Conservation (phyloP, 1,140 invertebrate species). For the Gonatopus flavifemur region DNA sequence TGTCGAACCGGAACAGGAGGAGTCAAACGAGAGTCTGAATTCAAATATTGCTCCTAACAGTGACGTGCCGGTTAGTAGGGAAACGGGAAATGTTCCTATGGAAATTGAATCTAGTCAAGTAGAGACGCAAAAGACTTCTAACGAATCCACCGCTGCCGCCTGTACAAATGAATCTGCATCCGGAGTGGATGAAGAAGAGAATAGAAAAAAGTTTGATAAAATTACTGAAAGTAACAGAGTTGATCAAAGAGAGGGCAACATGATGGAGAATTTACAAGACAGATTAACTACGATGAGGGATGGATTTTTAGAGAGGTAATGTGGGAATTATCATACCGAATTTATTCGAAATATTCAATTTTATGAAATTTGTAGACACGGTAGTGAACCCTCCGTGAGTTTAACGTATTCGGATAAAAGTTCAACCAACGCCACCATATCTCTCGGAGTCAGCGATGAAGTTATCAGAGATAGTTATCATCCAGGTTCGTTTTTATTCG, state of each 20-base stretch:
- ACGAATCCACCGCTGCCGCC: slow-evolving; percentile 21
- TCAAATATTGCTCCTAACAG: too few relatives aligned
- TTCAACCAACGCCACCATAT: slow-evolving; percentile 58
- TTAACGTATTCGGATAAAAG: slow-evolving; percentile 60
- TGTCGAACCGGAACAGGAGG: not conserved
- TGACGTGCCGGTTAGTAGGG: too few relatives aligned
- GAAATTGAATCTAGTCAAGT: slow-evolving; percentile 50
- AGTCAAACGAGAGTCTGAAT: too few relatives aligned
- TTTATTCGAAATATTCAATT: not conserved
- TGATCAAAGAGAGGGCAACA: slow-evolving; percentile 33
- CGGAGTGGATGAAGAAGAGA: slow-evolving; percentile 25
- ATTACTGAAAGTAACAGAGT: slow-evolving; percentile 13
- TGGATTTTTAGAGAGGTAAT: slow-evolving; percentile 41
- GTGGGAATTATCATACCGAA: not conserved
- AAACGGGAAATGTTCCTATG: slow-evolving; percentile 37
- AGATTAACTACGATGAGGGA: slow-evolving; percentile 58
- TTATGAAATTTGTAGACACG: slow-evolving; percentile 57
- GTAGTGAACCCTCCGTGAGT: slow-evolving; percentile 63
- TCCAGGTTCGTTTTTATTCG: slow-evolving; percentile 32
- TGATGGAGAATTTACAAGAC: slow-evolving; percentile 56
- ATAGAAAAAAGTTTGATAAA: too few relatives aligned
- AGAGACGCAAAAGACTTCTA: slow-evolving; percentile 35
- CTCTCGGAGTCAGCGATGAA: slow-evolving; percentile 58
- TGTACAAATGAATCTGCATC: slow-evolving; percentile 25
- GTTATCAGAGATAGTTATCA: slow-evolving; percentile 49